A percentile compares a stretch with the other conserved stretches of the same genome.
Conservation (phyloP, 2,888 invertebrate species). For the Phoronis australis region DNA sequence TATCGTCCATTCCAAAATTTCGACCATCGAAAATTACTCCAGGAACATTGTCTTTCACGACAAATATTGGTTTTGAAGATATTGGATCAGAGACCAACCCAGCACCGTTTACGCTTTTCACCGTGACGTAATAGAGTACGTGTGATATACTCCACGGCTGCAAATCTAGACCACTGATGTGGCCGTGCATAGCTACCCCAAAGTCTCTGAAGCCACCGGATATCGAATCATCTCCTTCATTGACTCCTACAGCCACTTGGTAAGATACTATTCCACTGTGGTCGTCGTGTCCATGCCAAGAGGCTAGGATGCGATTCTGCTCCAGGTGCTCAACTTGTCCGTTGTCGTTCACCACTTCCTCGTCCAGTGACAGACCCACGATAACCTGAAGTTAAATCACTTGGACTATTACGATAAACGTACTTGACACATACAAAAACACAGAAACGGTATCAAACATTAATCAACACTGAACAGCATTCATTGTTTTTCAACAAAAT, state of each 20-base stretch:
- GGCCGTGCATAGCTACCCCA: constrained; percentile 9
- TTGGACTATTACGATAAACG: too few relatives aligned
- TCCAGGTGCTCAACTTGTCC: constrained; percentile 20
- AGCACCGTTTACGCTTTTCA: constrained; percentile 21
- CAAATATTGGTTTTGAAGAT: constrained; percentile 15
- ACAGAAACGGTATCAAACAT: too few relatives aligned
- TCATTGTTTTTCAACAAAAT: too few relatives aligned
- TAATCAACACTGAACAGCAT: too few relatives aligned
- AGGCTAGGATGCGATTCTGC: constrained; percentile 18
- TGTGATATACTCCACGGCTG: too few relatives aligned
- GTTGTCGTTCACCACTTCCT: constrained; percentile 21
- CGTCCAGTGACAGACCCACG: constrained; percentile 19
- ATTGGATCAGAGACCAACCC: constrained; percentile 15
- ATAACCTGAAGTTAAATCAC: constrained; percentile 19
- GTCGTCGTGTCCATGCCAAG: constrained; percentile 21
- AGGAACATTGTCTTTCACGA: constrained; percentile 22
- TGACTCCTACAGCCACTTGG: constrained; percentile 19
- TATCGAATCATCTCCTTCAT: constrained; percentile 2
- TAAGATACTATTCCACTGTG: constrained; percentile 22
- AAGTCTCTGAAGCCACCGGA: constrained; percentile 3
- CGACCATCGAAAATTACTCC: constrained; percentile 29
- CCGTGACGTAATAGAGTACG: constrained; percentile 18
- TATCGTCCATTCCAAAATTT: constrained; percentile 15
- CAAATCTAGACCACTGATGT: too few relatives aligned
- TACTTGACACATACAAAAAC: too few relatives aligned